Evolutionary conservation across 2,797 vertebrate genomes (phyloP), one percentile per base, ranked within the genome.

Genomic region (Chaetophractus vellerosus): DNA sequence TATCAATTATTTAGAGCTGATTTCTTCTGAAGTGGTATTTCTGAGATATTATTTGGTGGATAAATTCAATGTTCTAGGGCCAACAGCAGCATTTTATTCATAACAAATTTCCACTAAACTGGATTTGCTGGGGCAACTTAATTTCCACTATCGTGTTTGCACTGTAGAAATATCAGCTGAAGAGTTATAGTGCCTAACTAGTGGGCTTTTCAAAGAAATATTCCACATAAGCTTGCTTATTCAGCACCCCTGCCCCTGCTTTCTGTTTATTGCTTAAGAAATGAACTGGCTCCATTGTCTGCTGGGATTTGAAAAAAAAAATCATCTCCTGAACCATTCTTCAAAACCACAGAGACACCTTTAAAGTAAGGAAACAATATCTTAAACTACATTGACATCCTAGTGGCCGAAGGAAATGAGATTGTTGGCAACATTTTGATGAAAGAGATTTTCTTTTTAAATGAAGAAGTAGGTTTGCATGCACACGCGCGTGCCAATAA

Each of bases 1-100:
- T 99, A 99, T 99, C 99, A 99, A 99, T 99, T 99, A 99, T 99
- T 99, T 99, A 99, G 98, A 98, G 98, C 97, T 99, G 99, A 99
- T 99, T 99, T 99, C 98, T 99, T 99, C 99, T 99, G 99, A 99
- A 99, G 98, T 99, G 96, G 98, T 98, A 99, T 99, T 99, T 98
- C 98, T 98, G 98, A 98, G 99, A 99, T 99, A 99, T 99, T 99
- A 99, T 99, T 99, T 99, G 99, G 98, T 98, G 98, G 99, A 98
- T 98, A 99, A 99, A 99, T 99, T 99, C 99, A 99, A 99, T 99
- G 99, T 99, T 99, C 99, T 99, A 98, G 98, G 98, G 98, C 98
- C 97, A 98, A 98, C 98, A 98, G 98, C 98, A 98, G 98, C 97
- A 96, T 98, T 99, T 98, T 98, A 98, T 98, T 99, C 98, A 99